Base-by-base conservation (phyloP, 2,888 invertebrate genomes). In the Tachystola acroxantha region DNA sequence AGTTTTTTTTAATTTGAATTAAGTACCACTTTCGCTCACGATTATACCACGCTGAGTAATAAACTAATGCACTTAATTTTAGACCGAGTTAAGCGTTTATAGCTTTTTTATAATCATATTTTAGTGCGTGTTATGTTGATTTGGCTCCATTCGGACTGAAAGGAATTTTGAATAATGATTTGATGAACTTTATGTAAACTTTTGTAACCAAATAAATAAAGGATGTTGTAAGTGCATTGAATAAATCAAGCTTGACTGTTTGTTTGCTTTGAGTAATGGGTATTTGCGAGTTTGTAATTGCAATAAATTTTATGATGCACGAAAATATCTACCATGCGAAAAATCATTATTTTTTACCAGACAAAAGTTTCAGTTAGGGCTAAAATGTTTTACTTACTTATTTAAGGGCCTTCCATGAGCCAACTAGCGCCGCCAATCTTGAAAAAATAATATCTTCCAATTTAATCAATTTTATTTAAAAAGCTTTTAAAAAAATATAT, bases 1-100 rank as follows among this genome's bases (percentile, higher is more conserved):
- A n/a, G n/a, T n/a, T n/a, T n/a, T n/a, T n/a, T n/a, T n/a, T n/a
- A n/a, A n/a, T n/a, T n/a, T n/a, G n/a, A n/a, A n/a, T n/a, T n/a
- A n/a, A n/a, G 16, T 16, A 51, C 9, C 36, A 63, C 50, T 72
- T 71, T 36, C 59, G 42, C 24, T 2, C 47, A 1, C 41, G 39
- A 48, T 53, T 46, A 60, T 79, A 61, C 60, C 9, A 10, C 7
- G 50, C 60, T 64, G 67, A 75, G 59, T 76, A 79, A 79, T 81
- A 77, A 79, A 77, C 71, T 82, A 81, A 84, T 81, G 82, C 77
- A 78, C 65, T 76, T 77, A 78, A 62, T 71, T 78, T 70, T 73
- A 64, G 67, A 57, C 58, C 50, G 48, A 46, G 62, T 75, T 65
- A 65, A 56, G 44, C 52, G 63, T 74, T 81, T 77, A 84, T 71